These are phyloP conservation scores for Trididemnum nubilum DNA, from an alignment of 23 tunicate species.

Conservation along the genomic window DNA sequence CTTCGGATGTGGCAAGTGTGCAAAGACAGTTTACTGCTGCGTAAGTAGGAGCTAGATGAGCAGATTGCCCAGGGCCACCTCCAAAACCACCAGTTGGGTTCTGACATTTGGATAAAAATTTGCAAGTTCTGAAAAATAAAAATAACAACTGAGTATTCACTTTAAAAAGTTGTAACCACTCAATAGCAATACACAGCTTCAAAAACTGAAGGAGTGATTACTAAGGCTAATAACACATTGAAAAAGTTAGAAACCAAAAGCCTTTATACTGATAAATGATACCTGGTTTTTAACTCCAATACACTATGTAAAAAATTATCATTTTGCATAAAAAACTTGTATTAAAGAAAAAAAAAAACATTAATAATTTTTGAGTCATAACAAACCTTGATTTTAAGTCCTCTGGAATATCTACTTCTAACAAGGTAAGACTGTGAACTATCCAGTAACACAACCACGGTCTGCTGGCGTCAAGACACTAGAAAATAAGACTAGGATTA, in stretches of 20 bases:
- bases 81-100: slow-evolving; percentile 79
- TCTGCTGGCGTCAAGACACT: slow-evolving; percentile 93
- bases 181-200: too few species aligned
- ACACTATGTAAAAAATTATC: too few species aligned
- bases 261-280: too few species aligned
- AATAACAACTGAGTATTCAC: not conserved
- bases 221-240: too few species aligned
- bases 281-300: too few species aligned
- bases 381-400: slow-evolving; percentile 71
- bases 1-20: slow-evolving; percentile 64
- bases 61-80: slow-evolving; percentile 81
- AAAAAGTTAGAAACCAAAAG: too few species aligned
- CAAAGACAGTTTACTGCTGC: slow-evolving; percentile 93
- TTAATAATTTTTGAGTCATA: too few species aligned
- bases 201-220: too few species aligned
- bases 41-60: slow-evolving; percentile 95
- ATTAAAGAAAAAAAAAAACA: too few species aligned
- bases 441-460: slow-evolving; percentile 99
- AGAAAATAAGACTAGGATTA: not conserved
- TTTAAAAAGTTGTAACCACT: not conserved
- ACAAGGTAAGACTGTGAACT: slow-evolving; percentile 71
- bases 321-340: too few species aligned
- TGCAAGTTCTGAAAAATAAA: slow-evolving; percentile 45
- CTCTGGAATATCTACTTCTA: slow-evolving; percentile 57
- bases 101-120: slow-evolving; percentile 72